Evolutionary conservation across 2,113 vertebrate species (phyloP).

Genomic region (Anguilla japonica): DNA sequence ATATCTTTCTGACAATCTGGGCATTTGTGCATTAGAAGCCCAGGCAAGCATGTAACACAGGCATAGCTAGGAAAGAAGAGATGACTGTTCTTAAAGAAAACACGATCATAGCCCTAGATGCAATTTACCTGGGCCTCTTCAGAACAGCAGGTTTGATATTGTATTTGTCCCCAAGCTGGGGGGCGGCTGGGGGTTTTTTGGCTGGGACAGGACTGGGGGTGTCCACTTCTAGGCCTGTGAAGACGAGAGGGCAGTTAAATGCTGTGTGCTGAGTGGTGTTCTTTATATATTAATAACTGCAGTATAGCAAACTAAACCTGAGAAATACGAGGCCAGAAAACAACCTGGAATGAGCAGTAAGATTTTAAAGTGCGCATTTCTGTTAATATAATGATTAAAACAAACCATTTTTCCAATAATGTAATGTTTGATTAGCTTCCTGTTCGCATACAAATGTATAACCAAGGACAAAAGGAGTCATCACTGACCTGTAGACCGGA

Average conservation of each 20-base stretch:
- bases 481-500: slow-evolving; percentile 84
- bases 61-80: not conserved
- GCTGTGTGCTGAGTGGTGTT: not conserved
- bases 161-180: slow-evolving; percentile 83
- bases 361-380: not conserved
- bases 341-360: not conserved
- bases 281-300: not conserved
- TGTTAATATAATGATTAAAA: not conserved
- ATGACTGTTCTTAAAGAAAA: not conserved
- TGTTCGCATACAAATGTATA: not conserved
- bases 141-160: slow-evolving; percentile 87
- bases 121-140: slow-evolving; percentile 81
- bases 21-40: not conserved
- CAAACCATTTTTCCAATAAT: too few relatives aligned
- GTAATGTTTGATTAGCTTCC: not conserved
- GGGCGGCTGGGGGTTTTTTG: slow-evolving; percentile 74
- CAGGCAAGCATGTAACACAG: not conserved
- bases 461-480: not conserved
- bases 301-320: not conserved
- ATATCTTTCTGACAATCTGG: not conserved
- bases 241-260: slow-evolving; percentile 2
- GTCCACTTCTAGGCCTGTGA: slow-evolving; percentile 84
- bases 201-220: slow-evolving; percentile 71
- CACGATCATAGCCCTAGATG: not conserved
- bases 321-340: not conserved